Percentiles rank a stretch among this genome's conserved stretches.
phyloP scores from a whole-genome alignment of 2,888 invertebrate genomes.

The Dilophus febrilis region DNA sequence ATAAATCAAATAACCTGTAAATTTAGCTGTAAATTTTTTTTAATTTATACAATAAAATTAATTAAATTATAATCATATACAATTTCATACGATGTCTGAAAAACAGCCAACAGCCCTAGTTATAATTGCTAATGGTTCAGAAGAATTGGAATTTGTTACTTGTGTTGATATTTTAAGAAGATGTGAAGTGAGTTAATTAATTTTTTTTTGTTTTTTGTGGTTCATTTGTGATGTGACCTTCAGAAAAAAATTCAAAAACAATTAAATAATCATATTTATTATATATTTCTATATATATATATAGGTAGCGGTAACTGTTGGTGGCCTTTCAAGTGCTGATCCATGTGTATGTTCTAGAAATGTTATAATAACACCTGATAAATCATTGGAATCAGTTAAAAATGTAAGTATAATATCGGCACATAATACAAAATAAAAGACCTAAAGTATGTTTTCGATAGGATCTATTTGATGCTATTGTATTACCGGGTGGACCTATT shows the following conservation, averaged over 20 bases:
- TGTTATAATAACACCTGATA: slow-evolving; percentile 66
- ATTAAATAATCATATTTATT: too few species aligned
- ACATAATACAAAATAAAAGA: too few species aligned
- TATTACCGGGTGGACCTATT: slow-evolving; percentile 83
- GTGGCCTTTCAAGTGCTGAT: slow-evolving; percentile 50
- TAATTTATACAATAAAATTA: too few species aligned
- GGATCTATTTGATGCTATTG: slow-evolving; percentile 45
- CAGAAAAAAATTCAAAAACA: too few species aligned
- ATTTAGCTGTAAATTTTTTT: too few species aligned
- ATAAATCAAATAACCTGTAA: too few species aligned
- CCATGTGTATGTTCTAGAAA: slow-evolving; percentile 70
- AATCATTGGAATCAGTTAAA: slow-evolving; percentile 41
- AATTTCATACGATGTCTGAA: too few species aligned
- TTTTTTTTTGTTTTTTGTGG: too few species aligned
- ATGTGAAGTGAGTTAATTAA: slow-evolving; percentile 59
- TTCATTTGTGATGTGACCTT: too few species aligned
- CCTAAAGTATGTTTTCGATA: slow-evolving; percentile 5
- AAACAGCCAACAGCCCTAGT: too few species aligned
- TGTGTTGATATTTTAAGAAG: slow-evolving; percentile 77
- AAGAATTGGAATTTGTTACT: slow-evolving; percentile 92
- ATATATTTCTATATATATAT: too few species aligned
- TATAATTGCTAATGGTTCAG: slow-evolving; percentile 75
- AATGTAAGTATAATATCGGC: slow-evolving; percentile 24
- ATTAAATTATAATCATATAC: too few species aligned
- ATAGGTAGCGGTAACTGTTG: slow-evolving; percentile 65